Evolutionary conservation across 2,113 vertebrate species (phyloP).

Genomic region (Plecturocebus donacophilus): DNA sequence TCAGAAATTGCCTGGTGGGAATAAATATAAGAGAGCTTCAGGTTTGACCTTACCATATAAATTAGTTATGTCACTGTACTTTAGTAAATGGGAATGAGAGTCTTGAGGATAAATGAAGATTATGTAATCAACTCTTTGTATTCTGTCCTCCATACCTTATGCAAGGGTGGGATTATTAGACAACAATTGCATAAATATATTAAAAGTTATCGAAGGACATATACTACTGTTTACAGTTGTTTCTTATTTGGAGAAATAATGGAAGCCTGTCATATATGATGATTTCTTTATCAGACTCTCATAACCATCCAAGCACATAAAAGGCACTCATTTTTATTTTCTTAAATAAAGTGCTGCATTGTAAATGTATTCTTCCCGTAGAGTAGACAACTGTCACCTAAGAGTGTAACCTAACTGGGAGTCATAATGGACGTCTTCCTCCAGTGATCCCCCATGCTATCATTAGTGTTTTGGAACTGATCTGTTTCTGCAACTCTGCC

Average conservation of each 20-base stretch:
- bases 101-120: not conserved
- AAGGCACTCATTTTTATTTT: not conserved
- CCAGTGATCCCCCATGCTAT: not conserved
- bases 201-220: not conserved
- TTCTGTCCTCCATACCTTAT: not conserved
- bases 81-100: not conserved
- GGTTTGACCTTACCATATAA: conserved; percentile 17
- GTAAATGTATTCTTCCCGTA: not conserved
- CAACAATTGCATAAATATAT: not conserved
- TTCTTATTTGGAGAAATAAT: not conserved
- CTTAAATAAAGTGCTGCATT: not conserved
- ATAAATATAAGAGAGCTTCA: not conserved
- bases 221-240: not conserved
- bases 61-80: not conserved
- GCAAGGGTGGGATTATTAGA: not conserved
- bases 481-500: not conserved
- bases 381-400: not conserved
- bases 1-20: not conserved
- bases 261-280: not conserved
- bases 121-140: not conserved
- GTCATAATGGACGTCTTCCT: not conserved
- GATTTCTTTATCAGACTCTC: conserved; percentile 15
- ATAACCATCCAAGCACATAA: not conserved
- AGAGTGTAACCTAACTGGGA: not conserved
- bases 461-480: not conserved